These are phyloP conservation scores for Chaenodraco wilsoni DNA, from an alignment of 2,797 vertebrate genomes.

Conservation along the genomic window DNA sequence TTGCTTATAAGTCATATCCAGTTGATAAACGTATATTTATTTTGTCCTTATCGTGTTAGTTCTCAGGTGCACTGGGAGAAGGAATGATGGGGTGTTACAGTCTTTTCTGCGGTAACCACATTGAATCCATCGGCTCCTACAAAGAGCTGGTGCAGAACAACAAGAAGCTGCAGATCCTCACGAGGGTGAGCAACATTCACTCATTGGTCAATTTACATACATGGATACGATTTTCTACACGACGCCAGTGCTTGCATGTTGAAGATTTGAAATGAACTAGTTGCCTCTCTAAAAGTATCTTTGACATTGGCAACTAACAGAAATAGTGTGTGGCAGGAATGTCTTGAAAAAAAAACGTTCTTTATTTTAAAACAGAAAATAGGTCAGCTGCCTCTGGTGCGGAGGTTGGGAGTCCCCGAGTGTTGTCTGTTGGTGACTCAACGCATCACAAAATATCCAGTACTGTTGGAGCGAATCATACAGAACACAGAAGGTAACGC, in stretches of 20 bases:
- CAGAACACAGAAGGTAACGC: conserved; percentile 92
- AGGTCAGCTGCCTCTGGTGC: conserved; percentile 87
- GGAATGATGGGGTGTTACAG: conserved; percentile 87
- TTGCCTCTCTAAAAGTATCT: not conserved
- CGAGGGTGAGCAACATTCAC: conserved; percentile 82
- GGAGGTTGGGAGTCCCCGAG: conserved; percentile 90
- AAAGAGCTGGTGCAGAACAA: conserved; percentile 91
- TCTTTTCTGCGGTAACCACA: conserved; percentile 89
- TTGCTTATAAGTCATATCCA: not conserved
- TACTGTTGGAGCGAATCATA: conserved; percentile 92
- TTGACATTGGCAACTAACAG: not conserved
- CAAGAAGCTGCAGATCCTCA: conserved; percentile 91
- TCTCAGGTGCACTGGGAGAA: conserved; percentile 88
- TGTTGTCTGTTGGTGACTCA: conserved; percentile 95
- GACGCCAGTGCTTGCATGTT: not conserved
- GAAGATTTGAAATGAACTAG: not conserved
- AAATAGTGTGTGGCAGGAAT: not conserved
- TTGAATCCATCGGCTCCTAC: conserved; percentile 86
- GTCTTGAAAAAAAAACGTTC: conserved; percentile 10
- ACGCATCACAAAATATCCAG: conserved; percentile 96
- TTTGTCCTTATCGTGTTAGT: conserved; percentile 77
- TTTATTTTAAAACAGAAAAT: conserved; percentile 85
- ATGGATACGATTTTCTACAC: not conserved
- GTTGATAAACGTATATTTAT: not conserved
- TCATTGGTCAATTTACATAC: not conserved